phyloP scores from a whole-genome alignment of 2,888 invertebrate species.

The Sinhomidia bicolor region DNA sequence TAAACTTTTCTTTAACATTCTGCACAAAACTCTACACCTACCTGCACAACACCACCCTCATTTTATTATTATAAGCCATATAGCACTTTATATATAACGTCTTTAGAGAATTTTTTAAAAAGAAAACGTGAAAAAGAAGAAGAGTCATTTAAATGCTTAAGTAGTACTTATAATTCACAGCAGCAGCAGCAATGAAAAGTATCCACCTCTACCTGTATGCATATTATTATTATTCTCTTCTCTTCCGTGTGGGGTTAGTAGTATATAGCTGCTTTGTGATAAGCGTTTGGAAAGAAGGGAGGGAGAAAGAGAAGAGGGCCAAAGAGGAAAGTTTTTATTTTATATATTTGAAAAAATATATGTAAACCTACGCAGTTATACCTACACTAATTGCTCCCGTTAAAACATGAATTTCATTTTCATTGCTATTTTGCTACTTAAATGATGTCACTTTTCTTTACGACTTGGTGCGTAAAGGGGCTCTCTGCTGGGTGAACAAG shows the following conservation, averaged over 20 bases:
- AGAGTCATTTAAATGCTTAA: conserved; percentile 48
- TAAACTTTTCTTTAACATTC: neutral
- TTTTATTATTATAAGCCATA: no score
- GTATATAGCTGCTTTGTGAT: neutral
- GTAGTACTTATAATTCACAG: conserved; percentile 34
- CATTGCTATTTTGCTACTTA: conserved; percentile 51
- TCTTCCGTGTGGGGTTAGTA: neutral
- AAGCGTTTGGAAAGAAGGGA: neutral
- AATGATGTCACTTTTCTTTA: conserved; percentile 56
- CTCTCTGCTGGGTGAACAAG: neutral
- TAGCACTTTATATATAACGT: no score
- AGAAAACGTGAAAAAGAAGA: neutral
- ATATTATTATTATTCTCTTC: neutral
- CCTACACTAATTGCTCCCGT: conserved; percentile 50
- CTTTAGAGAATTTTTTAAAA: neutral
- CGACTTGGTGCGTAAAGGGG: conserved; percentile 39
- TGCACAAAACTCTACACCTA: neutral
- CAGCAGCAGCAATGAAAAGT: neutral
- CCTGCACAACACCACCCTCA: conserved; percentile 40
- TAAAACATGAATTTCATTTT: conserved; percentile 56
- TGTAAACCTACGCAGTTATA: neutral
- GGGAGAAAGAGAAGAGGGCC: neutral
- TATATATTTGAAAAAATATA: neutral
- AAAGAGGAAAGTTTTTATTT: neutral
- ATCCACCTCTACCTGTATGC: no score